A percentile compares a stretch with the other conserved stretches of the same genome.
phyloP scores from a whole-genome alignment of 1,140 invertebrate species.

The Aphidius ervi region DNA sequence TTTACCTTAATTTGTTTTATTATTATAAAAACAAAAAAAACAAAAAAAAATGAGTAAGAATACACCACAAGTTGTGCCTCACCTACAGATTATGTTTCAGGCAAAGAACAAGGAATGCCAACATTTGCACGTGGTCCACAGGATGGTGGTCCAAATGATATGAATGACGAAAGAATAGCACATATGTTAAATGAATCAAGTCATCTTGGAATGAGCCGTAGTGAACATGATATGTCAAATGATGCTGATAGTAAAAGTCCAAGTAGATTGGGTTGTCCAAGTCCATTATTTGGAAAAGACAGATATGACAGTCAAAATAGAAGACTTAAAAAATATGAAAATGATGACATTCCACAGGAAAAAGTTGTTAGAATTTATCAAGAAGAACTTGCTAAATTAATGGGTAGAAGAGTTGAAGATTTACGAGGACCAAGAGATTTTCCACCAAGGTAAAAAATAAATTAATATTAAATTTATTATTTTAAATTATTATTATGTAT shows the following conservation, averaged over 20 bases:
- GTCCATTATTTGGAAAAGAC: constrained; percentile 66
- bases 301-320: constrained; percentile 65
- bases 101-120: constrained; percentile 74
- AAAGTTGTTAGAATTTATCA: constrained; percentile 96
- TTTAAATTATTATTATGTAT: background rate
- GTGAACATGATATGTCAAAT: constrained; percentile 48
- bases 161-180: constrained; percentile 87
- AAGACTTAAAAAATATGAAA: constrained; percentile 80
- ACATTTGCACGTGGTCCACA: constrained; percentile 69
- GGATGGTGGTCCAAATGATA: constrained; percentile 65
- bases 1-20: background rate
- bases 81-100: constrained; percentile 62
- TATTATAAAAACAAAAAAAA: constrained; percentile 10
- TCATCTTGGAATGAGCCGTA: constrained; percentile 59
- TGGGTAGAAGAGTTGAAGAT: constrained; percentile 73
- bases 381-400: constrained; percentile 90
- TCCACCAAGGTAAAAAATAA: constrained; percentile 41
- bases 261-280: constrained; percentile 65
- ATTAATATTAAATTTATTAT: background rate
- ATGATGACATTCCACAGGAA: constrained; percentile 94
- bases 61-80: constrained; percentile 53
- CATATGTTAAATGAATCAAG: constrained; percentile 91
- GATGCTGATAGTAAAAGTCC: constrained; percentile 71
- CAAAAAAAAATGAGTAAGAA: constrained; percentile 41
- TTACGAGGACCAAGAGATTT: constrained; percentile 64